Conservation (phyloP, 23 tunicate species). For the Pegea sp. region DNA sequence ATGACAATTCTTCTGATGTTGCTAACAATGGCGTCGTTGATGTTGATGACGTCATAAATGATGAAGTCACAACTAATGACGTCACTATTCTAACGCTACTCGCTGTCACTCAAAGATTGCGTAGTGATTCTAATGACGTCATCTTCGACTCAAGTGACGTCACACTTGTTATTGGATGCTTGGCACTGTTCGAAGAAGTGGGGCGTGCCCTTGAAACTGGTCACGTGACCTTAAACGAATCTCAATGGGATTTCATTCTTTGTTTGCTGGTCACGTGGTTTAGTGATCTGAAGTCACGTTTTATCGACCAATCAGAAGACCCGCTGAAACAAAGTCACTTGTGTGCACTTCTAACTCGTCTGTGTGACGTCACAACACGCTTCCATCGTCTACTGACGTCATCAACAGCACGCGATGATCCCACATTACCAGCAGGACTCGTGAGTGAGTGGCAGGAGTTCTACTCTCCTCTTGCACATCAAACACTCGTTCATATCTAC, state of each 20-base stretch:
- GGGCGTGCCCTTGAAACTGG: neutral
- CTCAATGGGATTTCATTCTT: slow-evolving; percentile 46
- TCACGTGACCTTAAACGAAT: neutral
- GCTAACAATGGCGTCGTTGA: no score
- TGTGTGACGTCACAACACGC: no score
- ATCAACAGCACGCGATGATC: slow-evolving; percentile 31
- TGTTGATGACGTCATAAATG: slow-evolving; percentile 2
- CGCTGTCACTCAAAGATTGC: neutral
- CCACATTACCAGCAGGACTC: slow-evolving; percentile 40
- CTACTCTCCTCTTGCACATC: slow-evolving; percentile 33
- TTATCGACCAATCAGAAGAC: no score
- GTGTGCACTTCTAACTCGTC: slow-evolving; percentile 4
- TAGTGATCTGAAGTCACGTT: no score
- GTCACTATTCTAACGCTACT: no score
- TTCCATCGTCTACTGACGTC: no score
- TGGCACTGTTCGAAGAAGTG: neutral
- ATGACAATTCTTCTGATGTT: no score
- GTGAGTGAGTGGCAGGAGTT: slow-evolving; percentile 76
- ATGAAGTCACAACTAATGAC: neutral
- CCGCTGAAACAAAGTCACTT: no score
- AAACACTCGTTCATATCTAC: slow-evolving; percentile 22
- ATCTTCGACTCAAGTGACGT: neutral
- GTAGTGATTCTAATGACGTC: neutral
- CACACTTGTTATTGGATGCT: slow-evolving; percentile 8
- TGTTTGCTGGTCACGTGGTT: slow-evolving; percentile 60